Evolutionary conservation across 2,888 invertebrate species (phyloP).

Genomic region (Tetragnatha montana): DNA sequence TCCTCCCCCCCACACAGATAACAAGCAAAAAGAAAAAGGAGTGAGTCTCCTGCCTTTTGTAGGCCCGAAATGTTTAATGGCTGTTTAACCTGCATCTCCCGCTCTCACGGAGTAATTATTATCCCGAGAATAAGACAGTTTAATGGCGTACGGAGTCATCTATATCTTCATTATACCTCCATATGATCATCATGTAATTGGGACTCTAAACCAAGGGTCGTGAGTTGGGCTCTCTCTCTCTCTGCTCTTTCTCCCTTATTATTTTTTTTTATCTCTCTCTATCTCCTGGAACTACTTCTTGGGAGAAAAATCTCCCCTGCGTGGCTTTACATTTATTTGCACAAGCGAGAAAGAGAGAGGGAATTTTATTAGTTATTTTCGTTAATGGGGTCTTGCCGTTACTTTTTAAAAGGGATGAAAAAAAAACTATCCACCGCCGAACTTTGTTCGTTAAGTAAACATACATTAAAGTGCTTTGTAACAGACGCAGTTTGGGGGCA

Average conservation of each 20-base stretch:
- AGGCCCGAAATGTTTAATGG: conserved; percentile 52
- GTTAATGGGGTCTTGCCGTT: conserved; percentile 54
- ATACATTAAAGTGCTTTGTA: conserved; percentile 61
- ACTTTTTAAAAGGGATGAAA: conserved; percentile 35
- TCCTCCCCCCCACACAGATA: conserved; percentile 23
- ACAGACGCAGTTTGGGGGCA: conserved; percentile 35
- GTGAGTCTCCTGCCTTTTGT: conserved; percentile 33
- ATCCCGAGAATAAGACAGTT: conserved; percentile 37
- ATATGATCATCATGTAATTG: conserved; percentile 66
- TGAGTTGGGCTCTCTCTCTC: conserved; percentile 18
- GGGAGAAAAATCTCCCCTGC: conserved; percentile 44
- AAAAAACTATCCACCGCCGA: conserved; percentile 2
- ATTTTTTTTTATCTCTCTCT: conserved; percentile 11
- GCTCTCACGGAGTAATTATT: conserved; percentile 53
- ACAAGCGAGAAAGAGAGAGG: conserved; percentile 31
- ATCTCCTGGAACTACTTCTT: neutral
- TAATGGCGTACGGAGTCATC: conserved; percentile 61
- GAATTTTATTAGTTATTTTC: conserved; percentile 67
- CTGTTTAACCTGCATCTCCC: conserved; percentile 52
- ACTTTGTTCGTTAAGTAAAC: conserved; percentile 64
- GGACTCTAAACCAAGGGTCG: conserved; percentile 43
- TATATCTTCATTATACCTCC: conserved; percentile 67
- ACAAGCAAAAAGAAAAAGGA: conserved; percentile 25
- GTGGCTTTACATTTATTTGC: conserved; percentile 63
- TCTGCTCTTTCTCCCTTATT: neutral